Evolutionary conservation across 2,888 invertebrate genomes (phyloP).

Genomic region (Gymnosoma rotundatum): DNA sequence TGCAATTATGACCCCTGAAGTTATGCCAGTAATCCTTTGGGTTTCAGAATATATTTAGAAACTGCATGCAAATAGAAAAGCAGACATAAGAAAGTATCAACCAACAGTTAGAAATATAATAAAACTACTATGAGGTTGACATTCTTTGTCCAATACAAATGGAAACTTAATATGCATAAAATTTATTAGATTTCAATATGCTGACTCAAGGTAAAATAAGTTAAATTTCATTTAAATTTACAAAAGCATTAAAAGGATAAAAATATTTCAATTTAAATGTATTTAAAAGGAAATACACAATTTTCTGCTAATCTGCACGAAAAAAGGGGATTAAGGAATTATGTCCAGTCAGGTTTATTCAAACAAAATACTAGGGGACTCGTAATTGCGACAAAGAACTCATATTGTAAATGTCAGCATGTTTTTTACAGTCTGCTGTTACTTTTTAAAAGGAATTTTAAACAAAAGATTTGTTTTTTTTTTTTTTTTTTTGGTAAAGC

Average conservation of each 20-base stretch:
- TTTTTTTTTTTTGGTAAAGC: no score
- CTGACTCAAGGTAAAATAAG: background rate
- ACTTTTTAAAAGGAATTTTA: no score
- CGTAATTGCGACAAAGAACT: background rate
- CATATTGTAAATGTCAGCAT: no score
- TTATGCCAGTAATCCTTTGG: background rate
- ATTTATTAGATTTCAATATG: background rate
- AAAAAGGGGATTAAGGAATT: conserved; percentile 1
- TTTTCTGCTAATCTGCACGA: background rate
- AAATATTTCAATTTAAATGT: background rate
- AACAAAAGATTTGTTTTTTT: no score
- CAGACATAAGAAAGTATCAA: background rate
- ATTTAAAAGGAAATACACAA: background rate
- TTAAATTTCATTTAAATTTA: background rate
- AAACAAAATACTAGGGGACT: background rate
- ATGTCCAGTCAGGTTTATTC: background rate
- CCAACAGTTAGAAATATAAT: background rate
- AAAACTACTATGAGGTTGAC: conserved; percentile 10
- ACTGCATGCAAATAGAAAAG: background rate
- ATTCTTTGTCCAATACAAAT: background rate
- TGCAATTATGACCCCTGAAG: background rate
- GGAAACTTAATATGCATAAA: background rate
- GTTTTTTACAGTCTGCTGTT: no score
- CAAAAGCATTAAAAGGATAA: background rate
- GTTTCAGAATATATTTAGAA: no score